These are phyloP conservation scores for Melanostigma gelatinosum DNA, from an alignment of 2,113 vertebrate genomes.

Conservation along the genomic window DNA sequence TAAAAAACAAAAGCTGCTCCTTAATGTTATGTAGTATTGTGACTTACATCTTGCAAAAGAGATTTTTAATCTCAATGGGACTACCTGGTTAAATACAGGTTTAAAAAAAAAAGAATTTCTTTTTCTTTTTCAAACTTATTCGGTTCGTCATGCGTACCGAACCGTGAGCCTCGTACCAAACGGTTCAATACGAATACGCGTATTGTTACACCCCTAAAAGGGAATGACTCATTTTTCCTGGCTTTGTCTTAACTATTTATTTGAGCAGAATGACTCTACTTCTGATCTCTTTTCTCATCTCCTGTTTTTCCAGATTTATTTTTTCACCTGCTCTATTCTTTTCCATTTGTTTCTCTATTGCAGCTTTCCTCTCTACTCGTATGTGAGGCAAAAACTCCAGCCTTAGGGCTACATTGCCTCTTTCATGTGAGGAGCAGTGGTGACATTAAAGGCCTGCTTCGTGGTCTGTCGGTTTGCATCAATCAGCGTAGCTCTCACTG, in stretches of 20 bases:
- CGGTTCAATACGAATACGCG: too few relatives aligned
- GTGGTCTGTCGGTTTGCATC: slow-evolving; percentile 78
- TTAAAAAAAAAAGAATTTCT: too few relatives aligned
- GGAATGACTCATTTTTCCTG: slow-evolving; percentile 66
- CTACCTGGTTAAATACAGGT: too few relatives aligned
- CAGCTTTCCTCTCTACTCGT: slow-evolving; percentile 33
- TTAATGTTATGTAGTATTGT: too few relatives aligned
- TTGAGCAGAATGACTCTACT: slow-evolving; percentile 41
- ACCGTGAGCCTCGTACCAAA: too few relatives aligned
- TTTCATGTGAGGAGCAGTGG: slow-evolving; percentile 78
- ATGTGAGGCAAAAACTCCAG: slow-evolving; percentile 58
- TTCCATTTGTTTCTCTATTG: slow-evolving; percentile 43
- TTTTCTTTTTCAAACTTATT: too few relatives aligned
- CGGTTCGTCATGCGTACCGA: too few relatives aligned
- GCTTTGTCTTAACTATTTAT: slow-evolving; percentile 63
- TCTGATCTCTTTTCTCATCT: slow-evolving; percentile 22
- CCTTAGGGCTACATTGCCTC: slow-evolving; percentile 73
- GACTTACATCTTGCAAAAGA: too few relatives aligned
- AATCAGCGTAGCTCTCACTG: slow-evolving; percentile 72
- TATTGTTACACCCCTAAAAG: background rate
- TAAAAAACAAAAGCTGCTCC: too few relatives aligned
- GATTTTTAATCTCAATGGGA: too few relatives aligned
- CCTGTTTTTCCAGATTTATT: slow-evolving; percentile 19
- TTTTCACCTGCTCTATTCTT: slow-evolving; percentile 7
- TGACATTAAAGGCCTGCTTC: slow-evolving; percentile 79